phyloP scores from a whole-genome alignment of 2,113 vertebrate genomes.

The Cyanoramphus novaezelandiae region DNA sequence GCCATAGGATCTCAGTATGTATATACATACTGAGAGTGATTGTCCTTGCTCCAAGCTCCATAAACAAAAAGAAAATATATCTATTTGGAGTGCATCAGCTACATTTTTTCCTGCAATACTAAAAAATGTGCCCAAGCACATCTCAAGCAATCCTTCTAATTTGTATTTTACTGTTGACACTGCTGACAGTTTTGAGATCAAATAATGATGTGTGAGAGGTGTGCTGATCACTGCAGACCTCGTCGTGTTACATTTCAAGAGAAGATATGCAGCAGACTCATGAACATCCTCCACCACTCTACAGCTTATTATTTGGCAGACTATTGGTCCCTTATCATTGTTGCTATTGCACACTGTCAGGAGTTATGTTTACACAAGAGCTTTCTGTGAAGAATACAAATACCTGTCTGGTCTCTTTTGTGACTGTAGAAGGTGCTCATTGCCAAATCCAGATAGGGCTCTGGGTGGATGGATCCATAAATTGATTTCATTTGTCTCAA shows the following conservation, averaged over 20 bases:
- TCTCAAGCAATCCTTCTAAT: not conserved
- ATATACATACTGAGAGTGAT: not conserved
- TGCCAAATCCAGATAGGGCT: not conserved
- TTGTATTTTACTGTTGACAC: not conserved
- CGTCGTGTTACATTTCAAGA: not conserved
- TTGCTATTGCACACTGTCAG: not conserved
- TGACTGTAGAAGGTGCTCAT: not conserved
- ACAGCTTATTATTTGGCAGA: slow-evolving; percentile 54
- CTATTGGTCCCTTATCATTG: not conserved
- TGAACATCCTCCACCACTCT: not conserved
- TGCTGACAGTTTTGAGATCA: not conserved
- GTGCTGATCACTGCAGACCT: not conserved
- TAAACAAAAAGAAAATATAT: not conserved
- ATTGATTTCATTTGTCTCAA: not conserved
- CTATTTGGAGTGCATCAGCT: not conserved
- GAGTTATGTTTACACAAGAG: not conserved
- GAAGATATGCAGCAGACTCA: not conserved
- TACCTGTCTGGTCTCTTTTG: not conserved
- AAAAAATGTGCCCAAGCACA: not conserved
- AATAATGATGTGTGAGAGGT: not conserved
- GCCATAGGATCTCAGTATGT: not conserved
- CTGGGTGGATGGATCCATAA: not conserved
- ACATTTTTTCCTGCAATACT: not conserved
- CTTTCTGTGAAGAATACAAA: not conserved
- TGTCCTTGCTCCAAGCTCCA: not conserved